Base-by-base conservation (phyloP, 2,888 invertebrate genomes). In the Drosophila silvestris region DNA sequence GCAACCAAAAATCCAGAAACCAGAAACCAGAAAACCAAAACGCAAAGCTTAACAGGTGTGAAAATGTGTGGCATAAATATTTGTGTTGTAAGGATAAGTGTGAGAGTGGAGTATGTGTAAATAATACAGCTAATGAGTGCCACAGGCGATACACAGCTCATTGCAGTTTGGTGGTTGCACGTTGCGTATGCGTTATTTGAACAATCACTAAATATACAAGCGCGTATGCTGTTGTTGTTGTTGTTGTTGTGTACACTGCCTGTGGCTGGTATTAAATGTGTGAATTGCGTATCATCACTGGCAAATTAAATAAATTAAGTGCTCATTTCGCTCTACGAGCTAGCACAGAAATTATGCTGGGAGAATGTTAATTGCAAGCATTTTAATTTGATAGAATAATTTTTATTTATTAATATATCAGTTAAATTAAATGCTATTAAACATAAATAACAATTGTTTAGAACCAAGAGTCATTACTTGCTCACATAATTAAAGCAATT, bases 111-210 rank as follows among this genome's bases (percentile, higher is more conserved):
- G 59, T 57, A 39, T 47, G 57, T 41, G 16, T 50, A 28, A 37
- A 66, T 81, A 81, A 67, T 61, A 65, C 69, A 50, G 67, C 81
- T 90, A 90, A 84, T 90, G 77, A 90, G 89, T 68, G 86, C 74
- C 71, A 73, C 54, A 63, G 66, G 71, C 82, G 53, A 19, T 51
- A 35, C 28, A 52, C 56, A 52, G 28, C 44, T 41, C 39, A 26
- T n/a, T 80, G 76, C 77, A 68, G 37, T 69, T 72, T 50, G 58
- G 51, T 53, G 58, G 64, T 77, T 65, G 58, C 61, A 69, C 54
- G 51, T 14, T 52, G 70, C 82, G 82, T 78, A 79, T 82, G 74
- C 47, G 79, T 74, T 53, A 70, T 81, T 65, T 76, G 37, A 47
- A 54, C 50, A 50, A 44, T 28, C 60, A 60, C 37, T 56, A 57